These are phyloP conservation scores for Rana temporaria DNA, from an alignment of 2,113 vertebrate species.

Conservation along the genomic window DNA sequence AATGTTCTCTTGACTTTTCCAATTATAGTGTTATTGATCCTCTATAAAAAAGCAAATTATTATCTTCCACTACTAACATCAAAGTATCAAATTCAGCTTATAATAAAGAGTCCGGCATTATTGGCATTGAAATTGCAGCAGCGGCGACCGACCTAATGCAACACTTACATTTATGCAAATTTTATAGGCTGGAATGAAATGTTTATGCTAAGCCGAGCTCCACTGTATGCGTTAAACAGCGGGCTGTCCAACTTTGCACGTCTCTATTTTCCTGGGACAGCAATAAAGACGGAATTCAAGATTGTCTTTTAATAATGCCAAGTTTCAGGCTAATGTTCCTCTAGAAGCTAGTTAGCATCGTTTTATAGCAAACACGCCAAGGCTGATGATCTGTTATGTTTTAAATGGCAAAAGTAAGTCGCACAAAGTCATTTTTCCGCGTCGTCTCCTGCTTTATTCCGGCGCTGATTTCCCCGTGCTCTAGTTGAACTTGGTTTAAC, in stretches of 20 bases:
- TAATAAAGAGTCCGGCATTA: slow-evolving; percentile 27
- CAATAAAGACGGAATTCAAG: slow-evolving; percentile 39
- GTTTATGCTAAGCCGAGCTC: slow-evolving; percentile 40
- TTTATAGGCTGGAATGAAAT: slow-evolving; percentile 44
- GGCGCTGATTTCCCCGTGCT: slow-evolving; percentile 2
- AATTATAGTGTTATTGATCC: slow-evolving; percentile 44
- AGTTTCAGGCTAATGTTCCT: not conserved
- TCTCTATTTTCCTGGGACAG: slow-evolving; percentile 44
- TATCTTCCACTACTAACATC: slow-evolving; percentile 22
- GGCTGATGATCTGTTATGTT: not conserved
- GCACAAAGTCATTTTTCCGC: not conserved
- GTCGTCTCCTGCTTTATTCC: not conserved
- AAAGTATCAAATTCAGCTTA: slow-evolving; percentile 6
- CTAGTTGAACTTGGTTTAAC: slow-evolving; percentile 26
- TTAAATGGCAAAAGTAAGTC: not conserved
- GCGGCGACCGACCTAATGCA: slow-evolving; percentile 3
- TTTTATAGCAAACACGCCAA: slow-evolving; percentile 35
- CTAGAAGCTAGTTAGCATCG: slow-evolving; percentile 1
- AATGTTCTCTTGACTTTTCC: not conserved
- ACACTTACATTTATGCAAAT: slow-evolving; percentile 50
- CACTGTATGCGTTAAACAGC: slow-evolving; percentile 17
- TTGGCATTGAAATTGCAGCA: slow-evolving; percentile 9
- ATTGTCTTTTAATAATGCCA: slow-evolving; percentile 46
- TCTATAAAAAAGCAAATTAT: slow-evolving; percentile 39
- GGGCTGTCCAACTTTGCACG: slow-evolving; percentile 21